Evolutionary conservation across 2,113 vertebrate species (phyloP).

Genomic region (Neolamprologus sp.): DNA sequence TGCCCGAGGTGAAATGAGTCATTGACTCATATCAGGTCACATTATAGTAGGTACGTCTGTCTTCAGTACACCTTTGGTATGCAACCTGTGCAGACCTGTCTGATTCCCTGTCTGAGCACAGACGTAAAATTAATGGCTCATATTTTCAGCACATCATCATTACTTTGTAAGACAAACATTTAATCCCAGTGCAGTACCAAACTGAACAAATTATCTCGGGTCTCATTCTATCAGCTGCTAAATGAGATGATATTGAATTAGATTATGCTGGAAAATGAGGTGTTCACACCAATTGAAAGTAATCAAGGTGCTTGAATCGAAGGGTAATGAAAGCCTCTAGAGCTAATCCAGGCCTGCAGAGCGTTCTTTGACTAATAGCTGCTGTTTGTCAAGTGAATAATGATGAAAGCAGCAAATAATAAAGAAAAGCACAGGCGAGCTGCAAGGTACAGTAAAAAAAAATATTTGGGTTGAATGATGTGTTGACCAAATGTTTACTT

Average conservation of each 20-base stretch:
- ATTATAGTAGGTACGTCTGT: not conserved
- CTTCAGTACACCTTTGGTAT: conserved; percentile 23
- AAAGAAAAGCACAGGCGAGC: not conserved
- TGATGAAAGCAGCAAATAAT: conserved; percentile 20
- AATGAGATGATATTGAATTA: conserved; percentile 70
- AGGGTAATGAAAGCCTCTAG: conserved; percentile 53
- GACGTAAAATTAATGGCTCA: conserved; percentile 34
- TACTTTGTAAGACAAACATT: conserved; percentile 62
- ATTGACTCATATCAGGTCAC: conserved; percentile 48
- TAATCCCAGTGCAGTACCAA: conserved; percentile 39
- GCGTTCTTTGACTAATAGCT: conserved; percentile 29
- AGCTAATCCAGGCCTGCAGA: conserved; percentile 40
- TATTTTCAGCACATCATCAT: conserved; percentile 54
- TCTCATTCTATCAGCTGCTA: conserved; percentile 56
- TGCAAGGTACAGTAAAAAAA: not conserved
- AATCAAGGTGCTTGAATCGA: conserved; percentile 60
- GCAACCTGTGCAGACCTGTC: conserved; percentile 46
- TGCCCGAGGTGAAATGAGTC: conserved; percentile 57
- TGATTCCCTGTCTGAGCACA: not conserved
- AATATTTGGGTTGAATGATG: not conserved
- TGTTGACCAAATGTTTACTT: conserved; percentile 36
- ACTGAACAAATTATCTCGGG: conserved; percentile 43
- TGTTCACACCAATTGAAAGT: conserved; percentile 64
- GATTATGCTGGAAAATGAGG: conserved; percentile 65
- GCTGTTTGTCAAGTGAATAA: conserved; percentile 36